Evolutionary conservation across 1,140 invertebrate genomes (phyloP).

Genomic region (Pseudomyrmex dendroicus): DNA sequence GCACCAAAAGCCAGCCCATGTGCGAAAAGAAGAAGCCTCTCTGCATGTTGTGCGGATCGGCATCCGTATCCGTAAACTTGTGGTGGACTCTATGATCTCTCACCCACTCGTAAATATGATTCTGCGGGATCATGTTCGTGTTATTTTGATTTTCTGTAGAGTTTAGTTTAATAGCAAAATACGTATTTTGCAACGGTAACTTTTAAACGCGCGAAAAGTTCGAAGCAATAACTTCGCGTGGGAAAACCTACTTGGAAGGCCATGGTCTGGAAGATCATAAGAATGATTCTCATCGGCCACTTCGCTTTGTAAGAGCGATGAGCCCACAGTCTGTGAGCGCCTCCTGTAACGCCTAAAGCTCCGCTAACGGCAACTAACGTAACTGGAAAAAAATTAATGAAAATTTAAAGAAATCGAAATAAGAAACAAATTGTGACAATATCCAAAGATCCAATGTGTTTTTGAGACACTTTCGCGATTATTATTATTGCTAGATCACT

Average conservation of each 20-base stretch:
- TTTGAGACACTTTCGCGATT: too few species aligned
- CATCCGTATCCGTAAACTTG: constrained; percentile 96
- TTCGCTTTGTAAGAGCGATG: constrained; percentile 95
- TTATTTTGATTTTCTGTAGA: too few species aligned
- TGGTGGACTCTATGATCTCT: constrained; percentile 96
- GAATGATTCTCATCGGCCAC: constrained; percentile 90
- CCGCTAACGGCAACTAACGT: constrained; percentile 78
- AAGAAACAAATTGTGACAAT: too few species aligned
- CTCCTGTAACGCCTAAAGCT: constrained; percentile 93
- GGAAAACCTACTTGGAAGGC: constrained; percentile 90
- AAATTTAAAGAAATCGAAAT: neutral
- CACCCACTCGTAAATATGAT: constrained; percentile 91
- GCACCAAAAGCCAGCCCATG: constrained; percentile 95
- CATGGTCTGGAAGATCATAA: constrained; percentile 91
- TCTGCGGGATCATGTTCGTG: constrained; percentile 77
- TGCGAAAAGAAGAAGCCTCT: constrained; percentile 97
- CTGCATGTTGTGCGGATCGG: constrained; percentile 95
- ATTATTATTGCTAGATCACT: too few species aligned
- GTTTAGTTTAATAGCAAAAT: too few species aligned
- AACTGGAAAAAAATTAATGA: constrained; percentile 70
- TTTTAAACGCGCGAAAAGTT: neutral
- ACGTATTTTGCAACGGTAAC: neutral
- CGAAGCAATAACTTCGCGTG: too few species aligned
- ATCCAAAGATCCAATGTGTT: too few species aligned
- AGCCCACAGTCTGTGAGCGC: constrained; percentile 95